Percentiles rank a stretch among this genome's conserved stretches.
Conservation (phyloP, 2,113 vertebrate genomes). For the Corydoras sp. region DNA sequence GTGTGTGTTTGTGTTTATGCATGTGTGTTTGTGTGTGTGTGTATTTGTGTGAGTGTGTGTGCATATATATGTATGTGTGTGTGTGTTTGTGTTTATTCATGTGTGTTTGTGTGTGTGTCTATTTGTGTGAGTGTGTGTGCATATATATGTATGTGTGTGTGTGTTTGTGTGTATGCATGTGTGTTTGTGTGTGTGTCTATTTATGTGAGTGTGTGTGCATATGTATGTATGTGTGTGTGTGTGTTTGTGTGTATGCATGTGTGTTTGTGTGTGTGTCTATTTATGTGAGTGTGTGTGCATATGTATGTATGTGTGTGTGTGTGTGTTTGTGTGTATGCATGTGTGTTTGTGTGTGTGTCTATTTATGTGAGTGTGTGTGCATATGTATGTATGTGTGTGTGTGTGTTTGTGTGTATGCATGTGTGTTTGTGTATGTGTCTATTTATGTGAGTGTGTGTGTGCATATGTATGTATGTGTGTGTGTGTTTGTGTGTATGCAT, state of each 20-base stretch:
- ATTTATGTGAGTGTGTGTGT: slow-evolving; percentile 17
- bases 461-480: slow-evolving; percentile 25
- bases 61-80: slow-evolving; percentile 16
- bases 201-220: too few species aligned
- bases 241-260: slow-evolving; percentile 20
- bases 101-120: slow-evolving; percentile 16
- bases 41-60: slow-evolving; percentile 28
- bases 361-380: slow-evolving; percentile 31
- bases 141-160: too few species aligned
- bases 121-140: slow-evolving; percentile 9
- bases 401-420: background rate
- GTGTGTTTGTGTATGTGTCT: slow-evolving; percentile 31
- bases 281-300: slow-evolving; percentile 14
- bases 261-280: slow-evolving; percentile 28
- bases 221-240: too few species aligned
- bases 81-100: too few species aligned
- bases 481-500: slow-evolving; percentile 14
- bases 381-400: too few species aligned
- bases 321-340: slow-evolving; percentile 1
- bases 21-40: slow-evolving; percentile 26
- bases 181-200: slow-evolving; percentile 27
- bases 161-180: slow-evolving; percentile 25
- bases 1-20: slow-evolving; percentile 18
- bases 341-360: slow-evolving; percentile 26
- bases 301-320: slow-evolving; percentile 29